Evolutionary conservation across 1,140 invertebrate species (phyloP).

Genomic region (Colletes gigas): DNA sequence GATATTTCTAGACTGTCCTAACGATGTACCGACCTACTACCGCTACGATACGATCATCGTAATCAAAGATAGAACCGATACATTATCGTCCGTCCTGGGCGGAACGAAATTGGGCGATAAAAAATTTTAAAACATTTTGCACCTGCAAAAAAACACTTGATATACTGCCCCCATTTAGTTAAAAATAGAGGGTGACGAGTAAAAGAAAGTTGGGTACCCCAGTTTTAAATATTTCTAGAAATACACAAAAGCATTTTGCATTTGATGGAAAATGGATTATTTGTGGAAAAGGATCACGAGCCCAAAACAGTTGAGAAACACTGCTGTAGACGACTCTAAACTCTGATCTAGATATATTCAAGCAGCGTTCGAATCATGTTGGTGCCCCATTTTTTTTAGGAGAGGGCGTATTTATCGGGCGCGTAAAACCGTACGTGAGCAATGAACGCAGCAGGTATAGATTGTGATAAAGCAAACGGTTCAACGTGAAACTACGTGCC

Average conservation of each 20-base stretch:
- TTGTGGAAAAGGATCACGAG: too few relatives aligned
- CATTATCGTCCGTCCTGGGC: neutral
- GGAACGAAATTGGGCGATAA: too few relatives aligned
- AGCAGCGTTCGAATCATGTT: neutral
- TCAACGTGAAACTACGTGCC: neutral
- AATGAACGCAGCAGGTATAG: constrained; percentile 43
- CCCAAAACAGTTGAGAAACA: too few relatives aligned
- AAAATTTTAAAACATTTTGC: neutral
- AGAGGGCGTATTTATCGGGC: constrained; percentile 28
- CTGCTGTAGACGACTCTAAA: too few relatives aligned
- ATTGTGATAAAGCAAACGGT: constrained; percentile 33
- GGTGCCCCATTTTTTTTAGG: neutral
- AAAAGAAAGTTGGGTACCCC: too few relatives aligned
- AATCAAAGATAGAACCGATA: constrained; percentile 29
- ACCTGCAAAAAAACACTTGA: neutral
- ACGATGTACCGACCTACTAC: neutral
- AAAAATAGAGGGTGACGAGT: too few relatives aligned
- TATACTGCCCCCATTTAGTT: too few relatives aligned
- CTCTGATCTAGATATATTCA: neutral
- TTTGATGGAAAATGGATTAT: too few relatives aligned
- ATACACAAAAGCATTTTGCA: too few relatives aligned
- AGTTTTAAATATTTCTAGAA: too few relatives aligned
- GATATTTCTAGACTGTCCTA: constrained; percentile 3
- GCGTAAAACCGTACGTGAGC: constrained; percentile 21
- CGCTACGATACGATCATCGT: neutral